Percentiles rank a stretch among this genome's conserved stretches.
phyloP scores from a whole-genome alignment of 1,140 invertebrate species.

The Acyrthosiphon pisum region DNA sequence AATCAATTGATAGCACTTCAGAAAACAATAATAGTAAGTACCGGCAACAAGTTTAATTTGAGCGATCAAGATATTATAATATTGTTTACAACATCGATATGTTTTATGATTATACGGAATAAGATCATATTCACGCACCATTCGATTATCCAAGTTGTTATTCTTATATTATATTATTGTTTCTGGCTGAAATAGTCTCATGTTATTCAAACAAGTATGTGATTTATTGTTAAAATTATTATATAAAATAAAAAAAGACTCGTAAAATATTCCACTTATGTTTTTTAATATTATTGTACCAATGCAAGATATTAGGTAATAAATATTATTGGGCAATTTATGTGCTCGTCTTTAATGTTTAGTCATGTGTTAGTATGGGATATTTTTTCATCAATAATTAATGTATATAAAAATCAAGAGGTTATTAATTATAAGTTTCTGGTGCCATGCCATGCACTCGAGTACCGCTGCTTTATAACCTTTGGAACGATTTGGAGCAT shows the following conservation, averaged over 20 bases:
- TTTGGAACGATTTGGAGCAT: background rate
- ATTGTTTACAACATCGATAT: background rate
- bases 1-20: background rate
- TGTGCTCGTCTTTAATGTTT: background rate
- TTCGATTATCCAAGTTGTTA: background rate
- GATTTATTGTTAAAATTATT: background rate
- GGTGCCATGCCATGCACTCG: background rate
- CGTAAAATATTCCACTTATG: background rate
- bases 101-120: background rate
- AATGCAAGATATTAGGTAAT: background rate
- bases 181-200: background rate
- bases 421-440: background rate
- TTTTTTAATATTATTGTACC: background rate
- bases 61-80: no score
- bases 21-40: no score
- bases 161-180: background rate
- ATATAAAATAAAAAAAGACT: background rate
- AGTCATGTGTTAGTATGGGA: background rate
- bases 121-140: background rate
- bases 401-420: constrained; percentile 1
- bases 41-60: no score
- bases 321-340: background rate
- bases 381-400: background rate
- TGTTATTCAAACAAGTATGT: background rate
- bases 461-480: background rate